Conservation (phyloP, 2,888 invertebrate genomes). For the Nephrotoma guestfalica region DNA sequence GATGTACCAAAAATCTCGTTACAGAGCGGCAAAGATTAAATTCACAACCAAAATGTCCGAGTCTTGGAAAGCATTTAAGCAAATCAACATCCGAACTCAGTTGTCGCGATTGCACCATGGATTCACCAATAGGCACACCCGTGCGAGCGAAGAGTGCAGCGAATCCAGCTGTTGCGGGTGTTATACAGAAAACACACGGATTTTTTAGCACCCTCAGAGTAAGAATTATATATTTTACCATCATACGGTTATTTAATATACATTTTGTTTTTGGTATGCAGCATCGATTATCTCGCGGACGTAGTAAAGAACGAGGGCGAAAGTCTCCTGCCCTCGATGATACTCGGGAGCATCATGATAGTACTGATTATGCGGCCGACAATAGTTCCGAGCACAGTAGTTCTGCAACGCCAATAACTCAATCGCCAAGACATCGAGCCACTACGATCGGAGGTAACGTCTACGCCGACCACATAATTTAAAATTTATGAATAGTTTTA, state of each 20-base stretch:
- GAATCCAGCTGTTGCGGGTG: conserved; percentile 47
- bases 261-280: conserved; percentile 19
- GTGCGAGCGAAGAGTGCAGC: conserved; percentile 34
- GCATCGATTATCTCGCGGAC: conserved; percentile 65
- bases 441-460: conserved; percentile 38
- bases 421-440: conserved; percentile 58
- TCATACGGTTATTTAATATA: too few species aligned
- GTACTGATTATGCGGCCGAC: conserved; percentile 63
- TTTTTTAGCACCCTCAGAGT: conserved; percentile 70
- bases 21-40: conserved; percentile 11
- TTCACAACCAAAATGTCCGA: conserved; percentile 16
- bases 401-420: conserved; percentile 49
- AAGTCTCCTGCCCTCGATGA: conserved; percentile 40
- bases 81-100: conserved; percentile 72
- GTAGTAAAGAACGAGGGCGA: conserved; percentile 51
- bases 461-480: background rate
- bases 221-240: conserved; percentile 12
- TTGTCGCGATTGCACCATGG: conserved; percentile 40
- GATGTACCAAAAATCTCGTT: background rate
- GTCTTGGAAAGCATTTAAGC: conserved; percentile 50
- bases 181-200: conserved; percentile 67
- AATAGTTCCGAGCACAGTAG: conserved; percentile 61
- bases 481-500: background rate
- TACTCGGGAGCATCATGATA: conserved; percentile 39
- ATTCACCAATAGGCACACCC: conserved; percentile 35